Conservation (phyloP, 2,888 invertebrate genomes). For the Mythimna lalbum region DNA sequence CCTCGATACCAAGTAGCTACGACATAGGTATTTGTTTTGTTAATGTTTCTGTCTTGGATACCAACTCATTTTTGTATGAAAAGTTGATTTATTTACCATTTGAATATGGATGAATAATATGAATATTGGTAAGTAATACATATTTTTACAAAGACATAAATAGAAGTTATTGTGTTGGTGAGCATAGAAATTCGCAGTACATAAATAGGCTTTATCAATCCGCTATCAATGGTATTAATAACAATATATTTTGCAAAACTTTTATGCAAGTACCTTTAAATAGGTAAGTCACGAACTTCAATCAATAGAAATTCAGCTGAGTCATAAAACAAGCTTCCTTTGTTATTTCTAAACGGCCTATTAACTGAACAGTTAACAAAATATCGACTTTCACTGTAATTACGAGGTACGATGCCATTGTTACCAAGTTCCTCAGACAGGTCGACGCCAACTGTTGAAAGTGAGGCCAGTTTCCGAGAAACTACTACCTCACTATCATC, state of each 20-base stretch:
- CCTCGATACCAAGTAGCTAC: neutral
- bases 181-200: neutral
- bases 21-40: too few species aligned
- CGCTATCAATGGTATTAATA: neutral
- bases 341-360: constrained; percentile 35
- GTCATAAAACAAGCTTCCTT: constrained; percentile 32
- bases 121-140: too few species aligned
- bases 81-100: too few species aligned
- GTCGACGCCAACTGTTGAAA: constrained; percentile 75
- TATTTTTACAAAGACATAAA: too few species aligned
- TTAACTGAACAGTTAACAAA: constrained; percentile 34
- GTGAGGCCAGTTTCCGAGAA: constrained; percentile 69
- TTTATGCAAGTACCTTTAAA: neutral
- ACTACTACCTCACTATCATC: constrained; percentile 31
- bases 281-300: neutral
- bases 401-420: constrained; percentile 39
- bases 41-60: too few species aligned
- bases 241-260: neutral
- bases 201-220: too few species aligned
- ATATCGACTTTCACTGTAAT: constrained; percentile 48
- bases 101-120: too few species aligned
- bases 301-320: constrained; percentile 26
- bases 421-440: constrained; percentile 68
- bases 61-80: too few species aligned
- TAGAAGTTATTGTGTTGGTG: neutral